A percentile compares a stretch with the other conserved stretches of the same genome.
Conservation (phyloP, 2,113 vertebrate species). For the Mionectes macconnelli region DNA sequence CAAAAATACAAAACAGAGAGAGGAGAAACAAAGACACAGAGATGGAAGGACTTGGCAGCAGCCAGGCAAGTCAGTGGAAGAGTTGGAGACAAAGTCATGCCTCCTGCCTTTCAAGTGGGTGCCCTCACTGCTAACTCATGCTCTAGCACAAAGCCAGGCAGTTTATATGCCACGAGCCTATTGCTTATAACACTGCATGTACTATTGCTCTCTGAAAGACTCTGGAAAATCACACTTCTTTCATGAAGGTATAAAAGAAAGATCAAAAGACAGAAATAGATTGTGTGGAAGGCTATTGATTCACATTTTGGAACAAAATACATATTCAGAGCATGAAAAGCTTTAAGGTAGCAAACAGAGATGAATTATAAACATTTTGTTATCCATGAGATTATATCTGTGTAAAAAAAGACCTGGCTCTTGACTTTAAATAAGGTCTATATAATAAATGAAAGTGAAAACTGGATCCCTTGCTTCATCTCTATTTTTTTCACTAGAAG, state of each 20-base stretch:
- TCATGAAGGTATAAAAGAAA: neutral
- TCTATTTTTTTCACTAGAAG: neutral
- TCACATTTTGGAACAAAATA: neutral
- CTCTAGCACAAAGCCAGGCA: neutral
- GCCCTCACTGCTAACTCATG: neutral
- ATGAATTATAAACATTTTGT: neutral
- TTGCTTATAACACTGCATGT: neutral
- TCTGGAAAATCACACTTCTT: neutral
- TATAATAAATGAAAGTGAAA: neutral
- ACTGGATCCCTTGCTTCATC: neutral
- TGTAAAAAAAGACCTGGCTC: neutral
- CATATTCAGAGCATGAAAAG: neutral
- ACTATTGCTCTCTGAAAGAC: neutral
- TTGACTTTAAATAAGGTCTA: neutral
- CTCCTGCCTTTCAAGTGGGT: neutral
- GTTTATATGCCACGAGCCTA: neutral
- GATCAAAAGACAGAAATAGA: neutral
- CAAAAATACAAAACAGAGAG: constrained; percentile 23
- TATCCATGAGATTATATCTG: neutral
- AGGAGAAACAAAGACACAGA: neutral
- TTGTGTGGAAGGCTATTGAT: neutral
- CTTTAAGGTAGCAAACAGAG: neutral
- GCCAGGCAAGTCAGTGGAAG: neutral
- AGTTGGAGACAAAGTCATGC: neutral
- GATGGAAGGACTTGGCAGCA: neutral